Evolutionary conservation across 2,797 vertebrate genomes (phyloP), one percentile per base, ranked within the genome.

Genomic region (Sphaeramia orbicularis): DNA sequence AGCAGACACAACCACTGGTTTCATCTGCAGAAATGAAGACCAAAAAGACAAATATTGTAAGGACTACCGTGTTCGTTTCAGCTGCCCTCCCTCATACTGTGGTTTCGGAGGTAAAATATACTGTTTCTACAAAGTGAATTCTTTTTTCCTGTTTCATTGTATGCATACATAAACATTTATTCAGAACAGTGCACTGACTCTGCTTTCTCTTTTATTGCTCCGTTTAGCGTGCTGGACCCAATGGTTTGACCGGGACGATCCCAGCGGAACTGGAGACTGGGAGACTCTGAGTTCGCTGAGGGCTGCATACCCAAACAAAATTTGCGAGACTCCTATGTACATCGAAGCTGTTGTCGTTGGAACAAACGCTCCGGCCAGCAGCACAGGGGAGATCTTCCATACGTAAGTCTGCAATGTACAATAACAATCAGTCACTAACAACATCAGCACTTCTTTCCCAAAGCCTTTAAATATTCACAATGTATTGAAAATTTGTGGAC

Each of bases 181-280:
- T n/a, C n/a, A n/a, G n/a, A n/a, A n/a, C n/a, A n/a, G n/a, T n/a
- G n/a, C 8, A 3, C 4, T 16, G 2, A 7, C 3, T 54, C 53
- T 74, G 65, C 12, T n/a, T n/a, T n/a, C n/a, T n/a, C n/a, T n/a
- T n/a, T n/a, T n/a, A n/a, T n/a, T n/a, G n/a, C n/a, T n/a, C n/a
- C n/a, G n/a, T n/a, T 24, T 14, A 75, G 67, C 64, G 16, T 80
- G 72, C 40, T 71, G 72, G 72, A 80, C 67, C 15, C 45, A 24
- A 3, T 80, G 77, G 72, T 76, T 50, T 50, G 30, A 61, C 15
- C 24, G 32, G 10, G 72, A 80, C 38, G 47, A 8, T 5, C 63
- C 68, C 7, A 10, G n/a, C 4, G 72, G 21, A 19, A 60, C 41
- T 27, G 72, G 56, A 24, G 72, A 76, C 53, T 65, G 35, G 52